These are phyloP conservation scores for Camponotus pennsylvanicus DNA, from an alignment of 1,140 invertebrate genomes.

Conservation along the genomic window DNA sequence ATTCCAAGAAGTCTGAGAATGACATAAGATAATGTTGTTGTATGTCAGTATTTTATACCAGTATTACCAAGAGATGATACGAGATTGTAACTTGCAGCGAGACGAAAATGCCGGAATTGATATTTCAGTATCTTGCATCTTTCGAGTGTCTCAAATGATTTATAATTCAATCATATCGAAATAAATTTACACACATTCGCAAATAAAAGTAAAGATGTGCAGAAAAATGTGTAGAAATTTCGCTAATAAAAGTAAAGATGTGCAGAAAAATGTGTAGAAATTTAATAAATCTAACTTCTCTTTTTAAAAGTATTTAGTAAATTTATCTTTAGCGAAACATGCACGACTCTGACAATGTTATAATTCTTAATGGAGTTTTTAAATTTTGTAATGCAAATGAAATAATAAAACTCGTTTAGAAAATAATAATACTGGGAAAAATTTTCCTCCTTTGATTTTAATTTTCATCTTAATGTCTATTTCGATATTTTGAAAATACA, in stretches of 20 bases:
- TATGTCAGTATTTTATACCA: background rate
- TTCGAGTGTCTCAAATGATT: too few relatives aligned
- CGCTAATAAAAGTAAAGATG: too few relatives aligned
- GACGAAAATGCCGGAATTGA: background rate
- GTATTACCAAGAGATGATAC: background rate
- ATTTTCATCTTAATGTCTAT: too few relatives aligned
- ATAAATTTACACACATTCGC: conserved; percentile 21
- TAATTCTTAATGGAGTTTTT: background rate
- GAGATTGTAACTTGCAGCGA: background rate
- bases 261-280: too few relatives aligned
- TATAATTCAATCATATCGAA: background rate
- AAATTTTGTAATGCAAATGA: background rate
- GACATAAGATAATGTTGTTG: background rate
- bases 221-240: too few relatives aligned
- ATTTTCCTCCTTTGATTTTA: too few relatives aligned
- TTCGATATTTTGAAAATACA: too few relatives aligned
- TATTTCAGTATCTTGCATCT: too few relatives aligned
- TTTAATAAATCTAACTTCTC: background rate
- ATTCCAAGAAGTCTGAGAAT: background rate
- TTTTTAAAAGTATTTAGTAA: background rate
- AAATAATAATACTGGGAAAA: background rate
- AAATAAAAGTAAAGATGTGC: background rate
- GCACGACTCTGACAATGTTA: background rate
- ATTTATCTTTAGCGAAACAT: background rate
- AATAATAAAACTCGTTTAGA: background rate